Percentiles rank a stretch among this genome's conserved stretches.
These are phyloP conservation scores for Dryoscopus gambensis DNA, from an alignment of 2,113 vertebrate species.

Conservation along the genomic window DNA sequence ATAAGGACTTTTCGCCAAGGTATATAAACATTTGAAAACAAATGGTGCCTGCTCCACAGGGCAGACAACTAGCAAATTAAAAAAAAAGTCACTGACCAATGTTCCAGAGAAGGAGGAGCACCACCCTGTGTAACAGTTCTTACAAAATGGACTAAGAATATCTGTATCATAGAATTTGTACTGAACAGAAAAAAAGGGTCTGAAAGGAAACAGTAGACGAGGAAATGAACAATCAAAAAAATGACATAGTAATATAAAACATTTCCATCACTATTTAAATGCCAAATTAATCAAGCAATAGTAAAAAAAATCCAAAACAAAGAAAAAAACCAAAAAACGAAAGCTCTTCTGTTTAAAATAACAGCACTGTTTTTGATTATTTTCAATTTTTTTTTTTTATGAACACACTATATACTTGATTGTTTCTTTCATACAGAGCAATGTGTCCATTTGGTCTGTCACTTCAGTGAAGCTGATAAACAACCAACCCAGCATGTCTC, in stretches of 20 bases:
- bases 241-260: constrained; percentile 75
- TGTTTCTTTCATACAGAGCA: constrained; percentile 76
- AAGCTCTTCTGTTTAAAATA: constrained; percentile 78
- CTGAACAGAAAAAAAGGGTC: constrained; percentile 57
- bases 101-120: constrained; percentile 74
- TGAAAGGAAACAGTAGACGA: constrained; percentile 71
- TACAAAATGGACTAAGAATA: constrained; percentile 73
- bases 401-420: constrained; percentile 80
- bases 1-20: constrained; percentile 71
- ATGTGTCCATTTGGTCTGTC: constrained; percentile 87
- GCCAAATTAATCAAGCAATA: constrained; percentile 80
- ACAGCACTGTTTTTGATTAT: constrained; percentile 73
- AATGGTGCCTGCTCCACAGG: constrained; percentile 82
- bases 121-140: constrained; percentile 70
- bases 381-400: constrained; percentile 76
- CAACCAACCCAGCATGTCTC: constrained; percentile 46
- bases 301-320: constrained; percentile 58
- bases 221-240: constrained; percentile 74
- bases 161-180: constrained; percentile 70
- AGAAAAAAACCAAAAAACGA: neutral
- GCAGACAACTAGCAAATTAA: constrained; percentile 73
- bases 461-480: constrained; percentile 48
- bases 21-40: constrained; percentile 73
- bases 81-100: constrained; percentile 72
- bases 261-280: constrained; percentile 78